These are phyloP conservation scores for Triops cancriformis DNA, from an alignment of 1,140 invertebrate genomes.

Conservation along the genomic window DNA sequence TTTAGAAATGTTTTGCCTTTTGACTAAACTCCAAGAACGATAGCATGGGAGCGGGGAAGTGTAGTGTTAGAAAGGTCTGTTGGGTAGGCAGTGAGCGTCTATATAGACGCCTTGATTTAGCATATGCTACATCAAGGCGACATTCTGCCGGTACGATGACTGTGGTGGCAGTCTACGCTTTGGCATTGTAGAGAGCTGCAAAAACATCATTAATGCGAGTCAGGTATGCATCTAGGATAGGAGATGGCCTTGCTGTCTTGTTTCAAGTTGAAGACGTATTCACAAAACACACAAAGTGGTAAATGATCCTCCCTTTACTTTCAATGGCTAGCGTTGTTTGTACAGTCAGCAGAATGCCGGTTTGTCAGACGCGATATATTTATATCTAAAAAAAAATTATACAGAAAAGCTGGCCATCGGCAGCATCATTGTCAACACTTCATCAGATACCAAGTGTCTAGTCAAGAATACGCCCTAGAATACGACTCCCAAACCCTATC, in stretches of 20 bases:
- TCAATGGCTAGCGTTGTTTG: not conserved
- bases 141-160: not conserved
- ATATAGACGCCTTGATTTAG: too few species aligned
- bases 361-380: not conserved
- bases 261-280: not conserved
- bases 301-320: not conserved
- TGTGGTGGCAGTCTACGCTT: not conserved
- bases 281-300: not conserved
- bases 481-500: too few species aligned
- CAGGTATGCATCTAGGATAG: not conserved
- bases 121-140: not conserved
- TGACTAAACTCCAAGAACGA: not conserved
- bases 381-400: not conserved
- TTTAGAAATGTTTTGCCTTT: not conserved
- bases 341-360: not conserved
- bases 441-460: not conserved
- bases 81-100: not conserved
- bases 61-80: not conserved
- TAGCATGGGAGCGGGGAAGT: not conserved
- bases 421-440: not conserved
- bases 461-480: not conserved
- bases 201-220: constrained; percentile 10
- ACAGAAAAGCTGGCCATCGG: not conserved
- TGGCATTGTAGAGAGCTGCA: not conserved
- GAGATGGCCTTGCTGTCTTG: not conserved